These are phyloP conservation scores for Botrylloides violaceus DNA, from an alignment of 23 tunicate genomes.

Conservation along the genomic window DNA sequence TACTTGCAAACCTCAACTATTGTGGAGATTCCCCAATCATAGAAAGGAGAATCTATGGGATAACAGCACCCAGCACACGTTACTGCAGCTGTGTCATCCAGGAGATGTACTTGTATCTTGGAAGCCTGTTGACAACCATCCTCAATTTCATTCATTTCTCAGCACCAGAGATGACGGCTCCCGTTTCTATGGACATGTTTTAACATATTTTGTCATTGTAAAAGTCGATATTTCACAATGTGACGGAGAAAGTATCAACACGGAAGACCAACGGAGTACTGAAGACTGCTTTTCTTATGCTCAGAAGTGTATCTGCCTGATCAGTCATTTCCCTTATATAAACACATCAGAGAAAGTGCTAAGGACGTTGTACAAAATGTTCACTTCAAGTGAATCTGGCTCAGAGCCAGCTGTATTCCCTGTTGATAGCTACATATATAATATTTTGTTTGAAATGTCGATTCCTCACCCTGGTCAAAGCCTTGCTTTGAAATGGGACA, in stretches of 20 bases:
- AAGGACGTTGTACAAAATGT: conserved; percentile 28
- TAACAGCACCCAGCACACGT: conserved; percentile 35
- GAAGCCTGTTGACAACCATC: background rate
- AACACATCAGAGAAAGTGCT: conserved; percentile 71
- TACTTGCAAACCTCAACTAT: conserved; percentile 20
- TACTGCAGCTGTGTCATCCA: conserved; percentile 74
- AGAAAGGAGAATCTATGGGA: conserved; percentile 61
- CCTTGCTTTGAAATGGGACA: conserved; percentile 33
- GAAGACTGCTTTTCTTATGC: conserved; percentile 3
- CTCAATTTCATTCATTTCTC: conserved; percentile 54
- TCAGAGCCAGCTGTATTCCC: conserved; percentile 8
- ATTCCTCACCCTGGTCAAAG: conserved; percentile 42
- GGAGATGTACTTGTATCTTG: conserved; percentile 31
- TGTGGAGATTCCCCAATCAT: conserved; percentile 53
- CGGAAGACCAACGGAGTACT: background rate
- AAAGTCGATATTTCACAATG: conserved; percentile 2
- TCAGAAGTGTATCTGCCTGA: conserved; percentile 71
- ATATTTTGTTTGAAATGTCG: conserved; percentile 78
- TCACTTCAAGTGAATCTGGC: conserved; percentile 19
- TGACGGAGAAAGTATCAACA: background rate
- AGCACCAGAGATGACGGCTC: conserved; percentile 67
- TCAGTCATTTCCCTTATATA: conserved; percentile 45
- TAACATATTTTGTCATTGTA: conserved; percentile 50
- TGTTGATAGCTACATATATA: conserved; percentile 80
- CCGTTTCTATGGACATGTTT: conserved; percentile 62